Conservation (phyloP, 2,888 invertebrate genomes). For the Pteria penguin region DNA sequence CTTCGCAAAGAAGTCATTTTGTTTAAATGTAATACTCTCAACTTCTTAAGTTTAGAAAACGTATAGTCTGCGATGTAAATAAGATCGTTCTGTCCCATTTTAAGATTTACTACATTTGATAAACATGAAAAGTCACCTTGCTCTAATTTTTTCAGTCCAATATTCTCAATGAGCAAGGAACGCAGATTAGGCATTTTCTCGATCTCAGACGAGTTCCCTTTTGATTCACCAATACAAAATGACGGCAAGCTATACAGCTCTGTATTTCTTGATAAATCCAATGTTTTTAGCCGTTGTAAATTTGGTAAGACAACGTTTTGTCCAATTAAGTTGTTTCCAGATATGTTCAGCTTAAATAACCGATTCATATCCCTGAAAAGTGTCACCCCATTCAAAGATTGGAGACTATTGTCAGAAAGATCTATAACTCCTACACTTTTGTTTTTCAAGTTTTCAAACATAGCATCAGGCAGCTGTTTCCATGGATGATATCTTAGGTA, state of each 20-base stretch:
- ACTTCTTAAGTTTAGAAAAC: not conserved
- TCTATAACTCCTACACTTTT: not conserved
- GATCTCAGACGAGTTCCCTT: too few relatives aligned
- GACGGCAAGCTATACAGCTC: not conserved
- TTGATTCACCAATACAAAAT: conserved; percentile 6
- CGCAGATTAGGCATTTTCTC: too few relatives aligned
- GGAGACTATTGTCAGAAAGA: conserved; percentile 1
- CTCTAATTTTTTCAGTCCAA: too few relatives aligned
- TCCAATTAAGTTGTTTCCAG: conserved; percentile 15
- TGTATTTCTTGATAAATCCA: not conserved
- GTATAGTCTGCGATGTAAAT: too few relatives aligned
- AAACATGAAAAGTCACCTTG: too few relatives aligned
- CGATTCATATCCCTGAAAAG: not conserved
- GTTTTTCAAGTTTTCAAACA: conserved; percentile 1
- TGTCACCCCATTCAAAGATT: not conserved
- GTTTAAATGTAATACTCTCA: not conserved
- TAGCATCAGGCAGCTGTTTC: not conserved
- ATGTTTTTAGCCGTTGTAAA: not conserved
- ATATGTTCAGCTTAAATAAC: not conserved
- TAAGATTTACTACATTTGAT: too few relatives aligned
- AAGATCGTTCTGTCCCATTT: too few relatives aligned
- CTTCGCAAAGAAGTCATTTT: not conserved
- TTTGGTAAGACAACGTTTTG: not conserved
- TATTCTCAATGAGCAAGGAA: too few relatives aligned
- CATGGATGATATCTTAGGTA: conserved; percentile 16